phyloP scores from a whole-genome alignment of 2,113 vertebrate genomes.

The Mesitornis unicolor region DNA sequence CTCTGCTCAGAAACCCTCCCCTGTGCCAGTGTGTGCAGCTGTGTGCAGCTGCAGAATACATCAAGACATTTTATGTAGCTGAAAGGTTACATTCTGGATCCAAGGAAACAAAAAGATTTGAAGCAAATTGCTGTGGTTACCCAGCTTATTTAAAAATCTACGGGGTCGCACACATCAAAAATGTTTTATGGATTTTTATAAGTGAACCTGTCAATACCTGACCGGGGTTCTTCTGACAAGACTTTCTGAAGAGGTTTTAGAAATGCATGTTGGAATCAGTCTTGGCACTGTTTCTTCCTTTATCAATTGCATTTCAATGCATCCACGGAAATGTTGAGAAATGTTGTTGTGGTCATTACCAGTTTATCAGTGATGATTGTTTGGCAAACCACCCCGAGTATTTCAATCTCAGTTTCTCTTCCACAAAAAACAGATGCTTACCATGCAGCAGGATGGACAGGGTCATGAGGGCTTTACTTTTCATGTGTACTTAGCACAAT shows the following conservation, averaged over 20 bases:
- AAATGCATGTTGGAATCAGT: neutral
- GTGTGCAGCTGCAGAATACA: neutral
- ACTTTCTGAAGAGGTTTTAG: neutral
- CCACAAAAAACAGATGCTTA: neutral
- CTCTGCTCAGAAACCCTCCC: neutral
- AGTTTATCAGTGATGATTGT: neutral
- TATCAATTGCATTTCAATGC: neutral
- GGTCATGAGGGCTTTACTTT: neutral
- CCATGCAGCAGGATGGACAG: neutral
- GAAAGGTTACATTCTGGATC: neutral
- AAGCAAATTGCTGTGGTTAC: neutral
- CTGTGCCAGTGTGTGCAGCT: neutral
- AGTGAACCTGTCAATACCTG: neutral
- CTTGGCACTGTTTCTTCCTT: neutral
- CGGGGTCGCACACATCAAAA: neutral
- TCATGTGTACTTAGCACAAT: neutral
- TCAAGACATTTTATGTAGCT: neutral
- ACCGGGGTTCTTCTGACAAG: neutral
- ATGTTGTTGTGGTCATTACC: neutral
- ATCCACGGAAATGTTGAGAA: neutral
- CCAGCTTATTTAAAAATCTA: neutral
- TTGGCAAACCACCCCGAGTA: neutral
- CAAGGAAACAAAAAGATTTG: neutral
- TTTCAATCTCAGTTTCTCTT: neutral
- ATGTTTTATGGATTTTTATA: neutral